Evolutionary conservation across 2,888 invertebrate species (phyloP).

Genomic region (Drosophila prolongata): DNA sequence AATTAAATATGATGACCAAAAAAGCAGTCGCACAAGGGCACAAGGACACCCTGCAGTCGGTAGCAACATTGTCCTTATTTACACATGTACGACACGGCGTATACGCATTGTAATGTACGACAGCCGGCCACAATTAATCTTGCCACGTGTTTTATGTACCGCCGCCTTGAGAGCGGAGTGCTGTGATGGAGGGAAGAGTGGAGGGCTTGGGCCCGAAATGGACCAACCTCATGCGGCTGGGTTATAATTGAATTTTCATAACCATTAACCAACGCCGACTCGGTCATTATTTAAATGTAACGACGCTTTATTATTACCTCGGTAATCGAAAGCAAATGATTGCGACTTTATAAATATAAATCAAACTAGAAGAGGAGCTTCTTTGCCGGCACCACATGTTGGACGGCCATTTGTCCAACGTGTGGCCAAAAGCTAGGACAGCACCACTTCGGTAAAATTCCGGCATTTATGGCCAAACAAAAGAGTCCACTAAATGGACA

Average conservation of each 20-base stretch:
- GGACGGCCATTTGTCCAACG: conserved; percentile 68
- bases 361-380: conserved; percentile 70
- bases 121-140: conserved; percentile 76
- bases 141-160: conserved; percentile 75
- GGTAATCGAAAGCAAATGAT: conserved; percentile 80
- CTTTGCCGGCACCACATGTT: conserved; percentile 65
- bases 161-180: conserved; percentile 25
- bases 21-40: conserved; percentile 68
- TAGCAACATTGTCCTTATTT: conserved; percentile 59
- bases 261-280: conserved; percentile 68
- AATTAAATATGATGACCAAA: conserved; percentile 81
- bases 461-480: conserved; percentile 40
- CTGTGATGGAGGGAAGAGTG: not conserved
- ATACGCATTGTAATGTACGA: conserved; percentile 76
- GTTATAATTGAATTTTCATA: conserved; percentile 82
- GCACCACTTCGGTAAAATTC: conserved; percentile 9
- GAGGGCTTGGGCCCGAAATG: conserved; percentile 17
- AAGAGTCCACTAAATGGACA: conserved; percentile 57
- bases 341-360: conserved; percentile 80
- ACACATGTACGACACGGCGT: conserved; percentile 79
- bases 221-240: conserved; percentile 73
- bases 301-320: conserved; percentile 75
- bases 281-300: conserved; percentile 81
- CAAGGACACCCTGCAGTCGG: conserved; percentile 25
- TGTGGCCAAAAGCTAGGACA: conserved; percentile 39